A percentile compares a stretch with the other conserved stretches of the same genome.
Evolutionary conservation across 2,113 vertebrate species (phyloP).

Genomic region (Potamarius usumacintae): DNA sequence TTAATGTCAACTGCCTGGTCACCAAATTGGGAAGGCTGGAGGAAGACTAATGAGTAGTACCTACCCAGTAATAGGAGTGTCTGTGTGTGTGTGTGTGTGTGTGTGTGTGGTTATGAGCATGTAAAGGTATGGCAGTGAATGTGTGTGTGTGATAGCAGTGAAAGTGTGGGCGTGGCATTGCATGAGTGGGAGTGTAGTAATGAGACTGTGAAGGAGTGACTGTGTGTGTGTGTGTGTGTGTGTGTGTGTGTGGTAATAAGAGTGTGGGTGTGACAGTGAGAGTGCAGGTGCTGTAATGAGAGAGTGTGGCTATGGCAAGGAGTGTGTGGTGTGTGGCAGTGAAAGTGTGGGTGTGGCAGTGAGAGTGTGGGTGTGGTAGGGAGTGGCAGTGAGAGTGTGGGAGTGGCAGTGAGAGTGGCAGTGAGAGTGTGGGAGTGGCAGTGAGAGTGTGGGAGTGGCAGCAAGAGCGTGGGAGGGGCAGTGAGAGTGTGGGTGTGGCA

Average conservation of each 20-base stretch:
- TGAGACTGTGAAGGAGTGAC: neutral
- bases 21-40: conserved; percentile 1
- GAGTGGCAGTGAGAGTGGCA: neutral
- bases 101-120: neutral
- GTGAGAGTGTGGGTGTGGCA: neutral
- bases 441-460: neutral
- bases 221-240: neutral
- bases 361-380: neutral
- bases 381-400: neutral
- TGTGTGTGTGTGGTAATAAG: neutral
- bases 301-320: neutral
- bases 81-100: conserved; percentile 18
- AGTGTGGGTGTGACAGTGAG: neutral
- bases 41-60: neutral
- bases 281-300: neutral
- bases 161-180: neutral
- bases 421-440: neutral
- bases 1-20: conserved; percentile 17
- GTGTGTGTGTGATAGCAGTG: neutral
- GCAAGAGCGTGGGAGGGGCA: too few relatives aligned
- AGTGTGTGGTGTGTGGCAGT: neutral
- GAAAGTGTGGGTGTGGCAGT: neutral
- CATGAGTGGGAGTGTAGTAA: neutral
- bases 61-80: neutral
- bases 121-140: neutral